Evolutionary conservation across 2,113 vertebrate genomes (phyloP).

Genomic region (Tapirus terrestris): DNA sequence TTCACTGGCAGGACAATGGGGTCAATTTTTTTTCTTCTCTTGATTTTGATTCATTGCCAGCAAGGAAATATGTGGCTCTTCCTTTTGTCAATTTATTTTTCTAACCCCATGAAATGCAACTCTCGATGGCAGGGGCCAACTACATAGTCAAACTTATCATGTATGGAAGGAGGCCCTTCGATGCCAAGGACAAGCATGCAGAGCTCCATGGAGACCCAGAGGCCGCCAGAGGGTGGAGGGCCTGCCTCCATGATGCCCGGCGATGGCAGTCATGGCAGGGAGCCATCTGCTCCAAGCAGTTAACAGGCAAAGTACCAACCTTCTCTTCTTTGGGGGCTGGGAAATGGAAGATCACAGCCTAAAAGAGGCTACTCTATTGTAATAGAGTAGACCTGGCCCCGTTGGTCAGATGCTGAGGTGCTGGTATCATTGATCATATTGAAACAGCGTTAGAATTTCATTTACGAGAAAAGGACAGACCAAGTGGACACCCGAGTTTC

Average conservation of each 20-base stretch:
- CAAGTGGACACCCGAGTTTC: no score
- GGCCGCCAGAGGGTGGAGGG: background rate
- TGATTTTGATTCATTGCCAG: background rate
- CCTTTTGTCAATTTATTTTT: background rate
- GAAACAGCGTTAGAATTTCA: background rate
- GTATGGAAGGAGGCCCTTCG: background rate
- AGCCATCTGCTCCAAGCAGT: background rate
- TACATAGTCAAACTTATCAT: background rate
- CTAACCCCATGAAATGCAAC: background rate
- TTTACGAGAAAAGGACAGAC: background rate
- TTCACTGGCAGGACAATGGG: background rate
- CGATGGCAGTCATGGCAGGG: rapidly evolving
- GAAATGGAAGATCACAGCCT: background rate
- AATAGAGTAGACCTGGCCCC: no score
- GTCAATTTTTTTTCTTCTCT: background rate
- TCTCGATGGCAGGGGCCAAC: background rate
- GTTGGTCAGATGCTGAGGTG: background rate
- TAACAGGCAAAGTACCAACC: background rate
- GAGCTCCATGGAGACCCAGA: background rate
- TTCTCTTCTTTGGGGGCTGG: no score
- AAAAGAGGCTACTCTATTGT: no score
- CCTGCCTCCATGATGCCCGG: background rate
- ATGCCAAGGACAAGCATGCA: background rate
- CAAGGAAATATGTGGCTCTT: background rate
- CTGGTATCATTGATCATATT: no score